A percentile compares a stretch with the other conserved stretches of the same genome.
Evolutionary conservation across 64 coral and sea anemone genomes (phyloP).

Genomic region (Actinia equina): DNA sequence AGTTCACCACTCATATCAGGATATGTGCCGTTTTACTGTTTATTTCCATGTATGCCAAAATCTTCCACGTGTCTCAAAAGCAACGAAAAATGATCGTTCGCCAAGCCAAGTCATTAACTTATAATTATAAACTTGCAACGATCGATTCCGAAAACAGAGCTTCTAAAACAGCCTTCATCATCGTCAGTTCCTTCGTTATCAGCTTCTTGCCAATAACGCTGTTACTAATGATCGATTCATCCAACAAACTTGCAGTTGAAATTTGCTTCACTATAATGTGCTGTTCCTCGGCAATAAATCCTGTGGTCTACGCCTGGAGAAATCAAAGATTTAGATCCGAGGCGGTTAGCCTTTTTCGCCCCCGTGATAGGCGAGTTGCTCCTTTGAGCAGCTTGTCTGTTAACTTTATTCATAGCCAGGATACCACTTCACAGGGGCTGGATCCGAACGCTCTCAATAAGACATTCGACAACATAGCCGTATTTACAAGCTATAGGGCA

Average conservation of each 20-base stretch:
- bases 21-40: neutral
- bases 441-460: neutral
- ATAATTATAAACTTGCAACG: neutral
- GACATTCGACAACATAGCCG: neutral
- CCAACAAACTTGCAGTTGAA: constrained; percentile 25
- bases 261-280: constrained; percentile 9
- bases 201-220: constrained; percentile 11
- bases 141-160: constrained; percentile 17
- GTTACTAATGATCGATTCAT: neutral
- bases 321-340: neutral
- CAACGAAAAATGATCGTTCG: neutral
- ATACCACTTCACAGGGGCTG: neutral
- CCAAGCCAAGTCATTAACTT: constrained; percentile 11
- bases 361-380: neutral
- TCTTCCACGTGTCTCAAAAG: neutral
- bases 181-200: constrained; percentile 11
- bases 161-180: neutral
- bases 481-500: too few relatives aligned
- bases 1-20: neutral
- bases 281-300: constrained; percentile 5
- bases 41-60: constrained; percentile 16
- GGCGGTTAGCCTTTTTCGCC: neutral
- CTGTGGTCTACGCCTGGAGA: constrained; percentile 15
- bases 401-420: neutral
- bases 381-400: neutral